Percentiles rank a stretch among this genome's conserved stretches.
These are phyloP conservation scores for Eristalis arbustorum DNA, from an alignment of 2,888 invertebrate genomes.

Conservation along the genomic window DNA sequence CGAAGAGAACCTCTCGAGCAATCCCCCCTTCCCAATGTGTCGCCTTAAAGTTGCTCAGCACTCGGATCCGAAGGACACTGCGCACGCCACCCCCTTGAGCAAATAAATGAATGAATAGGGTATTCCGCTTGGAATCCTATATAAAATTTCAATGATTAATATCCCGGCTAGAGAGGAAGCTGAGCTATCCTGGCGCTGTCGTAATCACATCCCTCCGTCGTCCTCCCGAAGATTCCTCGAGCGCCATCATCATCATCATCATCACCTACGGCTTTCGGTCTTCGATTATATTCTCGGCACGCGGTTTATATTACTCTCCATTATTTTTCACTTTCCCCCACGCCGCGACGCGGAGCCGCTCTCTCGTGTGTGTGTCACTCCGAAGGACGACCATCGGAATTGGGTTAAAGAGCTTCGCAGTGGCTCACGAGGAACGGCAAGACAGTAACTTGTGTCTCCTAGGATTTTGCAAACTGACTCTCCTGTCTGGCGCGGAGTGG, in stretches of 20 bases:
- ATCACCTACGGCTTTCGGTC: constrained; percentile 38
- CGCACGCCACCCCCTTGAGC: not conserved
- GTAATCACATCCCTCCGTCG: constrained; percentile 46
- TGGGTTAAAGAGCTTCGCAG: constrained; percentile 48
- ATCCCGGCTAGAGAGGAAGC: constrained; percentile 41
- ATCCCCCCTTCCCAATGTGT: not conserved
- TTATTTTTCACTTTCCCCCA: constrained; percentile 55
- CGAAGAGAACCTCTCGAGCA: no score
- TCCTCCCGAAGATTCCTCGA: not conserved
- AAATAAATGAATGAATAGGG: constrained; percentile 5
- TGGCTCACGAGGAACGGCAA: constrained; percentile 9
- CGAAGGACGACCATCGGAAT: constrained; percentile 41
- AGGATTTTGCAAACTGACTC: not conserved
- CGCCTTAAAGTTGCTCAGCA: not conserved
- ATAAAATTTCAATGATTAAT: constrained; percentile 34
- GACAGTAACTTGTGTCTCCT: not conserved
- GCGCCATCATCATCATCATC: not conserved
- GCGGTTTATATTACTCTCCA: constrained; percentile 60
- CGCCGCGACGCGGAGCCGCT: not conserved
- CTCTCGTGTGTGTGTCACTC: not conserved
- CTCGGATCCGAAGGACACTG: not conserved
- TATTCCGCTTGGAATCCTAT: constrained; percentile 24
- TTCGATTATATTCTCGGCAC: constrained; percentile 60
- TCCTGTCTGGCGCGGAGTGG: not conserved
- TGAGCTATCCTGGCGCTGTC: constrained; percentile 24